Percentiles rank a stretch among this genome's conserved stretches.
These are phyloP conservation scores for Drosophila suzukii DNA, from an alignment of 1,140 invertebrate genomes.

Conservation along the genomic window DNA sequence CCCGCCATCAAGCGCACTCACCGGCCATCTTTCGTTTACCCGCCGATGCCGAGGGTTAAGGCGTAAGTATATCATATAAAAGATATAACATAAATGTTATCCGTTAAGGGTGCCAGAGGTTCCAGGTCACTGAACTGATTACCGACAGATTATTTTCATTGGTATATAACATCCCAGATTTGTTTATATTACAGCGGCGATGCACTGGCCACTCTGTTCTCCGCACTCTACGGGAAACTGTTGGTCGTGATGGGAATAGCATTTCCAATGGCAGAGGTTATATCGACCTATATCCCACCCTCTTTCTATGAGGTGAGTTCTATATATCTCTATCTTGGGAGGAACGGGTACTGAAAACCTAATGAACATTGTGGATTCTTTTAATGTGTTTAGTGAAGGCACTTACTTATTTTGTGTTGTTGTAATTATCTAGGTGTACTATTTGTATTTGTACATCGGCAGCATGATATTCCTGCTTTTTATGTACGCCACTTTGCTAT, in stretches of 20 bases:
- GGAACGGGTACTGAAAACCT: neutral
- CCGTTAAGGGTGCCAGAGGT: no score
- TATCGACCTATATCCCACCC: slow-evolving; percentile 95
- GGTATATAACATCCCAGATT: neutral
- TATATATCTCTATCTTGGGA: neutral
- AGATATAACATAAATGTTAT: no score
- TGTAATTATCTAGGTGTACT: slow-evolving; percentile 88
- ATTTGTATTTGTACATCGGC: slow-evolving; percentile 94
- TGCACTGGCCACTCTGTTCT: slow-evolving; percentile 90
- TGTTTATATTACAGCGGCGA: slow-evolving; percentile 57
- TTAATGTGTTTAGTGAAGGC: neutral
- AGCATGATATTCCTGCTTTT: slow-evolving; percentile 95
- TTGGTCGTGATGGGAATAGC: slow-evolving; percentile 96
- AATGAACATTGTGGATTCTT: no score
- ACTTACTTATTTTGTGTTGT: no score
- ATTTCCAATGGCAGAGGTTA: slow-evolving; percentile 96
- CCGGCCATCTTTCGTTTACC: slow-evolving; percentile 80
- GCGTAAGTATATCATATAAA: slow-evolving; percentile 61
- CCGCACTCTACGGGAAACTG: slow-evolving; percentile 96
- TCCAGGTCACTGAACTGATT: neutral
- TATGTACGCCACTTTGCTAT: slow-evolving; percentile 92
- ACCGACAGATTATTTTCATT: neutral
- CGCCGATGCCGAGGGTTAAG: slow-evolving; percentile 79
- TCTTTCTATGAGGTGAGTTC: slow-evolving; percentile 93
- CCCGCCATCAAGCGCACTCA: slow-evolving; percentile 82